Evolutionary conservation across 2,113 vertebrate species (phyloP).

Genomic region (Gopherus flavomarginatus): DNA sequence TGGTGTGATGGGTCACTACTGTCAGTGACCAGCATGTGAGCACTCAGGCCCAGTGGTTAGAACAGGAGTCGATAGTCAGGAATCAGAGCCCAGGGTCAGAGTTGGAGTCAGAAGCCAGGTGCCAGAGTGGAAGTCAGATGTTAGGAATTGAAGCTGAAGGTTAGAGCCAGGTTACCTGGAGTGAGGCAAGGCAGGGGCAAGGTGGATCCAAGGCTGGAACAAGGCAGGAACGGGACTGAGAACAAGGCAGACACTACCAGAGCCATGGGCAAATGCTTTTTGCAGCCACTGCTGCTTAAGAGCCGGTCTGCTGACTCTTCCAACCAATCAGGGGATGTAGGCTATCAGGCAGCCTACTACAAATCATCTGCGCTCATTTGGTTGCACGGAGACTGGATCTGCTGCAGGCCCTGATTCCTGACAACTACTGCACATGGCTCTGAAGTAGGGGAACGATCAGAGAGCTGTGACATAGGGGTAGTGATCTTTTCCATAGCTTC

Average conservation of each 20-base stretch:
- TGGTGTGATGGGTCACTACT: not conserved
- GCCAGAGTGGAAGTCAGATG: not conserved
- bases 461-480: rapidly evolving
- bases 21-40: not conserved
- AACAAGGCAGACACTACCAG: not conserved
- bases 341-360: not conserved
- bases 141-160: not conserved
- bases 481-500: not conserved
- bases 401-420: not conserved
- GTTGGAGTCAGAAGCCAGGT: not conserved
- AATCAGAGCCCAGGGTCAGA: not conserved
- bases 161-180: not conserved
- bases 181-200: not conserved
- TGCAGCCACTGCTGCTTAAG: not conserved
- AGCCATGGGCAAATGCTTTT: not conserved
- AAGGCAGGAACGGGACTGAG: not conserved
- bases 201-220: not conserved
- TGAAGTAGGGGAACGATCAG: rapidly evolving
- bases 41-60: not conserved
- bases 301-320: not conserved
- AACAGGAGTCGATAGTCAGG: not conserved
- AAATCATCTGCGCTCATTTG: not conserved
- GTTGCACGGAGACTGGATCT: not conserved
- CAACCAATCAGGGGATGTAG: not conserved
- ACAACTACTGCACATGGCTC: not conserved